phyloP scores from a whole-genome alignment of 23 tunicate species.

The Phallusia fumigata region DNA sequence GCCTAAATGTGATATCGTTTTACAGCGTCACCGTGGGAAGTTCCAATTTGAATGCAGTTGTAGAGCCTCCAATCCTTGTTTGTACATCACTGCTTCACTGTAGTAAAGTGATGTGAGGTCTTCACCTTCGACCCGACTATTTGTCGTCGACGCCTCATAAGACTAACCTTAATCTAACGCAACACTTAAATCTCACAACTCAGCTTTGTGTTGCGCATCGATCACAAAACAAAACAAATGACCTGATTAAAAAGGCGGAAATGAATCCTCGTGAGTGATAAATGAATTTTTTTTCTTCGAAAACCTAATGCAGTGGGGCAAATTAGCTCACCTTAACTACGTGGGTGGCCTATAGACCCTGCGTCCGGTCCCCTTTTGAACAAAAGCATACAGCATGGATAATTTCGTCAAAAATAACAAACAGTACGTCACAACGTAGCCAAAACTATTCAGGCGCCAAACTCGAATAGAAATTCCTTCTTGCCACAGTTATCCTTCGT shows the following conservation, averaged over 20 bases:
- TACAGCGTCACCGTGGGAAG: conserved; percentile 10
- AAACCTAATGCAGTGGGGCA: background rate
- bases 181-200: background rate
- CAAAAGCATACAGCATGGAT: background rate
- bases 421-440: background rate
- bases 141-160: background rate
- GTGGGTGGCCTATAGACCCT: background rate
- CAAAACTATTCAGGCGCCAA: background rate
- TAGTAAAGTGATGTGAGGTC: conserved; percentile 11
- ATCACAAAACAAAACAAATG: conserved; percentile 5
- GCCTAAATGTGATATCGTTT: background rate
- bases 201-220: background rate
- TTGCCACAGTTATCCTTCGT: background rate
- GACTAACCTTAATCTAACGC: background rate
- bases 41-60: background rate
- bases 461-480: background rate
- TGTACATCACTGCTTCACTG: background rate
- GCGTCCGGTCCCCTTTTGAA: background rate
- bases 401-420: conserved; percentile 8
- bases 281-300: background rate
- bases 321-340: conserved; percentile 2
- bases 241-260: background rate
- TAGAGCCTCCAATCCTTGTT: conserved; percentile 3
- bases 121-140: background rate
- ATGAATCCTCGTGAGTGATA: background rate